These are phyloP conservation scores for Centroberyx gerrardi DNA, from an alignment of 2,797 vertebrate genomes.

Conservation along the genomic window DNA sequence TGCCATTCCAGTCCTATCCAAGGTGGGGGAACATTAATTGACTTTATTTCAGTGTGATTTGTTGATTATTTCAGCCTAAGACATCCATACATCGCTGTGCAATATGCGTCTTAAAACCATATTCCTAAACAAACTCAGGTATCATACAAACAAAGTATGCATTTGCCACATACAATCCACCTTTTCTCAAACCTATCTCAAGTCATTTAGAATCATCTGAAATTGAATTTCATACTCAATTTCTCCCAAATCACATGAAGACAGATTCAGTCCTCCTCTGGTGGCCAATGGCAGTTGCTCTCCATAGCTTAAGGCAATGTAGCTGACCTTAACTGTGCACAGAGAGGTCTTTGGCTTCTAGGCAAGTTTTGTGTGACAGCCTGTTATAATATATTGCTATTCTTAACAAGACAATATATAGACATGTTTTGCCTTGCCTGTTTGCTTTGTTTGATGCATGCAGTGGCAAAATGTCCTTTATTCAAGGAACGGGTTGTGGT, in stretches of 20 bases:
- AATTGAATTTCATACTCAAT: too few relatives aligned
- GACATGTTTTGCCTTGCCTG: constrained; percentile 9
- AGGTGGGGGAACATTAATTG: constrained; percentile 67
- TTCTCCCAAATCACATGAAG: too few relatives aligned
- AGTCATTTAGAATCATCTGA: too few relatives aligned
- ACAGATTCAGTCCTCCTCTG: constrained; percentile 23
- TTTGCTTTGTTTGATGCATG: constrained; percentile 7
- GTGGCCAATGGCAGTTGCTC: constrained; percentile 66
- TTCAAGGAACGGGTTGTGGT: neutral
- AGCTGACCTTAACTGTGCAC: constrained; percentile 36
- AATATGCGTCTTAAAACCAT: constrained; percentile 62
- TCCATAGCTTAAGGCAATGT: constrained; percentile 44
- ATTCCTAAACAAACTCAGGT: constrained; percentile 31
- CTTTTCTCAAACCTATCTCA: too few relatives aligned
- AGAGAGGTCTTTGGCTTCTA: constrained; percentile 17
- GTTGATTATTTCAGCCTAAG: constrained; percentile 27
- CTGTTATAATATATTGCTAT: constrained; percentile 38
- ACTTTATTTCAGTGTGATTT: constrained; percentile 44
- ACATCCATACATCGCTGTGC: constrained; percentile 58
- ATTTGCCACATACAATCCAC: too few relatives aligned
- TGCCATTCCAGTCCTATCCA: constrained; percentile 11
- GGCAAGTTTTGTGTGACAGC: constrained; percentile 16
- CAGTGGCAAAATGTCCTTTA: neutral
- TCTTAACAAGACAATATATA: constrained; percentile 7
- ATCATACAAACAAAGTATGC: neutral